Evolutionary conservation across 2,888 invertebrate species (phyloP).

Genomic region (Pristionchus entomophagus): DNA sequence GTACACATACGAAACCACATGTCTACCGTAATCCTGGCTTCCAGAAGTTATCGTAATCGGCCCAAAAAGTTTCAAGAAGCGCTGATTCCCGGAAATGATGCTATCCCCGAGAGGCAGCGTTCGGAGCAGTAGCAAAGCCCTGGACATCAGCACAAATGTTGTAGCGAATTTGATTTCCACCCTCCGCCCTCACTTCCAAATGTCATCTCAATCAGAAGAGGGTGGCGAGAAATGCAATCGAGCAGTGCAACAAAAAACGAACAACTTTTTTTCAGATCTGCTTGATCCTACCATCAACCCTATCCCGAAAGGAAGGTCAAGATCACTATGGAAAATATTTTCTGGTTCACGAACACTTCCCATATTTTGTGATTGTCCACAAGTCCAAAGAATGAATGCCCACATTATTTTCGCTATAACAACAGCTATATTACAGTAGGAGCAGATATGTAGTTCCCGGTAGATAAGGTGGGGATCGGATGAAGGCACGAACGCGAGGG

Average conservation of each 20-base stretch:
- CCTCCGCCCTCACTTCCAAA: not conserved
- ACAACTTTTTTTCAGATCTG: no score
- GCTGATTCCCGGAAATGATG: conserved; percentile 5
- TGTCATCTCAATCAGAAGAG: conserved; percentile 26
- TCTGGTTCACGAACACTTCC: no score
- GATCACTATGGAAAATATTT: no score
- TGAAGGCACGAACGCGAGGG: no score
- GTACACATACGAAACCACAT: not conserved
- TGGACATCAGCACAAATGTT: conserved; percentile 6
- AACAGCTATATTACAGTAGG: no score
- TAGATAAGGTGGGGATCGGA: no score
- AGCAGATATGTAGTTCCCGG: no score
- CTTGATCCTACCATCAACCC: no score
- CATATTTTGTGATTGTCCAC: no score
- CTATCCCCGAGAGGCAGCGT: not conserved
- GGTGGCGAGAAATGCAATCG: not conserved
- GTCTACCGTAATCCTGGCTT: not conserved
- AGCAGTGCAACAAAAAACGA: not conserved
- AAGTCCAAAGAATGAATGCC: not conserved
- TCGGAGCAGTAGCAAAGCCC: not conserved
- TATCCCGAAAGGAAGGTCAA: no score
- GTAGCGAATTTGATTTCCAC: conserved; percentile 8
- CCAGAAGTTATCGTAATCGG: no score
- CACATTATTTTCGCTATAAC: not conserved
- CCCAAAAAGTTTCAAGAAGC: not conserved